Percentiles rank a stretch among this genome's conserved stretches.
These are phyloP conservation scores for Agrilus cyanescens DNA, from an alignment of 2,888 invertebrate genomes.

Conservation along the genomic window DNA sequence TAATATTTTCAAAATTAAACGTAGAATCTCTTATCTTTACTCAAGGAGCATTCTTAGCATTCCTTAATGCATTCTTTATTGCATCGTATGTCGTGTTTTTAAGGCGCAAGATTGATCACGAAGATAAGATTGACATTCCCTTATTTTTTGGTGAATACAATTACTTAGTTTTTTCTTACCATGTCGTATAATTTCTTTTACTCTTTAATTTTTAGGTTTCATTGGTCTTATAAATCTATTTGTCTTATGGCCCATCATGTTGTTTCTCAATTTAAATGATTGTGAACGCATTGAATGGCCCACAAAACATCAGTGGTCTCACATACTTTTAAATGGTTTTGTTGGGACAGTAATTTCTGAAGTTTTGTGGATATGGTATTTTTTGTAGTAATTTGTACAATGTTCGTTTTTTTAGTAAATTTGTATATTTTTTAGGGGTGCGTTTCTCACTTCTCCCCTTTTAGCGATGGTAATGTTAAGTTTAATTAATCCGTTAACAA, in stretches of 20 bases:
- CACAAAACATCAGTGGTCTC: slow-evolving; percentile 64
- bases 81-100: slow-evolving; percentile 83
- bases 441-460: slow-evolving; percentile 83
- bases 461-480: slow-evolving; percentile 80
- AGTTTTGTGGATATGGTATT: slow-evolving; percentile 81
- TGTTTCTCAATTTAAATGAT: slow-evolving; percentile 69
- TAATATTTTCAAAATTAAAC: slow-evolving; percentile 61
- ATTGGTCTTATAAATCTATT: slow-evolving; percentile 87
- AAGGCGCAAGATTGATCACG: slow-evolving; percentile 75
- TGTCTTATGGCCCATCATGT: slow-evolving; percentile 81
- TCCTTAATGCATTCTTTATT: slow-evolving; percentile 82
- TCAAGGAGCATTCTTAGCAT: slow-evolving; percentile 65
- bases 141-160: slow-evolving; percentile 79
- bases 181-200: slow-evolving; percentile 5
- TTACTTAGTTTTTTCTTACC: background rate
- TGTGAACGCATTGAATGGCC: slow-evolving; percentile 82
- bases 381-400: background rate
- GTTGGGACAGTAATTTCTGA: slow-evolving; percentile 87
- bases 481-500: slow-evolving; percentile 79
- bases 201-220: slow-evolving; percentile 53
- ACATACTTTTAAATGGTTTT: slow-evolving; percentile 73
- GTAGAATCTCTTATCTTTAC: slow-evolving; percentile 53
- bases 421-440: slow-evolving; percentile 56
- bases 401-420: background rate
- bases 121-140: slow-evolving; percentile 88